Conservation (phyloP, 2,797 vertebrate genomes). For the Cyprinodon diabolis region DNA sequence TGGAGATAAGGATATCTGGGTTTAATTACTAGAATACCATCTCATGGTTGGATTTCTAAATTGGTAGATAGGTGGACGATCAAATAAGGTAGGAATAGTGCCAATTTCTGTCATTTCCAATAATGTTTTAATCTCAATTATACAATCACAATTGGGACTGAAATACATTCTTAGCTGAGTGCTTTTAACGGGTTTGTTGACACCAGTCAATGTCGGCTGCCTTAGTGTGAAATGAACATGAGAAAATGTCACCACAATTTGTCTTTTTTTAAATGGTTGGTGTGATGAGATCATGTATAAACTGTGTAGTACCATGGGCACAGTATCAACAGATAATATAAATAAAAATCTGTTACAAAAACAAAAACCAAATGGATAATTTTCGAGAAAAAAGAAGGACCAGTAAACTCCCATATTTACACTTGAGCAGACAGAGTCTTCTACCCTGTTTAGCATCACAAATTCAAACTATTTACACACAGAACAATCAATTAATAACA, state of each 20-base stretch:
- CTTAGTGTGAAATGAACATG: not conserved
- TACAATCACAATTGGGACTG: not conserved
- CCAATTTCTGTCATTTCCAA: not conserved
- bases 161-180: not conserved
- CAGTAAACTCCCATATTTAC: not conserved
- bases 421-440: not conserved
- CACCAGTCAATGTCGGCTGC: not conserved
- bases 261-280: not conserved
- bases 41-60: not conserved
- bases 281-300: not conserved
- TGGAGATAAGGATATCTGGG: not conserved
- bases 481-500: not conserved
- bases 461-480: not conserved
- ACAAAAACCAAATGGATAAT: not conserved
- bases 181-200: not conserved
- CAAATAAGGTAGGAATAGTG: not conserved
- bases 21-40: not conserved
- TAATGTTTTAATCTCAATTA: no score
- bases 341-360: not conserved
- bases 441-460: not conserved
- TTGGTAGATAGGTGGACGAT: not conserved
- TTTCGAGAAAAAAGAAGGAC: not conserved
- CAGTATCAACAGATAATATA: not conserved
- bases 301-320: not conserved
- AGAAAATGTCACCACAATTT: not conserved